Evolutionary conservation across 2,797 vertebrate genomes (phyloP).

Genomic region (Pipistrellus kuhlii): DNA sequence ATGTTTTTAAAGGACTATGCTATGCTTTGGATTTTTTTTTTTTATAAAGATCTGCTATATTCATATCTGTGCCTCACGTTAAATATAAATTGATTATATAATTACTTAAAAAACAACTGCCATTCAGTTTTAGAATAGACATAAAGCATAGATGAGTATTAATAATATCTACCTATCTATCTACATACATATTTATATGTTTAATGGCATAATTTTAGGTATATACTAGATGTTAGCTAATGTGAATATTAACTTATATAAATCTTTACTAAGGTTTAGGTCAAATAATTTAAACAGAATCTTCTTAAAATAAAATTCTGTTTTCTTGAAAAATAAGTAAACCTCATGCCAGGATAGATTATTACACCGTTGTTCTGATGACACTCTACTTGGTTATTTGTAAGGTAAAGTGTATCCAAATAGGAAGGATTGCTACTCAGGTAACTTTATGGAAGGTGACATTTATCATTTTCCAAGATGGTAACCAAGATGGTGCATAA

Average conservation of each 20-base stretch:
- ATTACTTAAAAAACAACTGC: neutral
- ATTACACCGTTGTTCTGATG: neutral
- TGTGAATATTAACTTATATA: neutral
- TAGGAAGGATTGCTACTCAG: neutral
- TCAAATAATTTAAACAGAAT: neutral
- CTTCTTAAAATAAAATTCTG: constrained; percentile 25
- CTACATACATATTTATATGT: neutral
- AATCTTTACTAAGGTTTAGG: neutral
- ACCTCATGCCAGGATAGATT: neutral
- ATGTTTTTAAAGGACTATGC: constrained; percentile 14
- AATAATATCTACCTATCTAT: neutral
- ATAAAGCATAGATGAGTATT: neutral
- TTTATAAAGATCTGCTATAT: constrained; percentile 2
- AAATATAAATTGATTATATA: constrained; percentile 13
- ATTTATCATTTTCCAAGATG: neutral
- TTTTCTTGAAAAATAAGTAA: neutral
- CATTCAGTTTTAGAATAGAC: neutral
- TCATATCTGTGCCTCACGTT: neutral
- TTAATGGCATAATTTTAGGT: neutral
- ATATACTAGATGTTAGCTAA: neutral
- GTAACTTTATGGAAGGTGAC: neutral
- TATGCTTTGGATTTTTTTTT: constrained; percentile 56
- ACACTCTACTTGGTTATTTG: neutral
- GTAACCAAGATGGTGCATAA: neutral
- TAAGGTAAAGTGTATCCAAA: neutral